A percentile compares a stretch with the other conserved stretches of the same genome.
These are phyloP conservation scores for Cyclina sinensis DNA, from an alignment of 1,140 invertebrate genomes.

Conservation along the genomic window DNA sequence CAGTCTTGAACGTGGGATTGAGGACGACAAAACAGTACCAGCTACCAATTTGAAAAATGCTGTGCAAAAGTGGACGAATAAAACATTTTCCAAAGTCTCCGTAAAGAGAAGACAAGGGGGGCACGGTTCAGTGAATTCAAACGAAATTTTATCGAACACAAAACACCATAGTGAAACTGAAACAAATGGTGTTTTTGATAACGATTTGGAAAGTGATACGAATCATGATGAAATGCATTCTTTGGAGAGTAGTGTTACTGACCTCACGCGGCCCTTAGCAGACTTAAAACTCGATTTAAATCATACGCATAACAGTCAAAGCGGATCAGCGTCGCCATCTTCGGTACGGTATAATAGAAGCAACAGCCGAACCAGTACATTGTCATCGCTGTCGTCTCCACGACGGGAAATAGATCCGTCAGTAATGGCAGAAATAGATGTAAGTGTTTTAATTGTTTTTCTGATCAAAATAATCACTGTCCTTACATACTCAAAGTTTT, in stretches of 20 bases:
- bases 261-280: constrained; percentile 23
- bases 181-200: constrained; percentile 25
- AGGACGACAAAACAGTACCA: constrained; percentile 3
- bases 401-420: constrained; percentile 72
- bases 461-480: no score
- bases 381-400: constrained; percentile 60
- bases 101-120: constrained; percentile 31
- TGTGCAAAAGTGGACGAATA: constrained; percentile 66
- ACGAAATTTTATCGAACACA: constrained; percentile 43
- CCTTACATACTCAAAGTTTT: no score
- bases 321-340: constrained; percentile 37
- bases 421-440: constrained; percentile 78
- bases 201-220: constrained; percentile 11
- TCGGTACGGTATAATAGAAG: constrained; percentile 34
- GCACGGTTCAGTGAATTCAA: neutral
- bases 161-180: constrained; percentile 58
- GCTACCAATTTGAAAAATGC: constrained; percentile 54
- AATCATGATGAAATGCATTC: neutral
- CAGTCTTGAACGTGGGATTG: neutral
- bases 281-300: constrained; percentile 42
- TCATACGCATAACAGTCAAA: constrained; percentile 8
- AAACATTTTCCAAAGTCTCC: constrained; percentile 64
- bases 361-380: constrained; percentile 43
- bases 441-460: no score
- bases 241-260: constrained; percentile 44